These are phyloP conservation scores for Neodon shergylaensis DNA, from an alignment of 2,113 vertebrate species.

Conservation along the genomic window DNA sequence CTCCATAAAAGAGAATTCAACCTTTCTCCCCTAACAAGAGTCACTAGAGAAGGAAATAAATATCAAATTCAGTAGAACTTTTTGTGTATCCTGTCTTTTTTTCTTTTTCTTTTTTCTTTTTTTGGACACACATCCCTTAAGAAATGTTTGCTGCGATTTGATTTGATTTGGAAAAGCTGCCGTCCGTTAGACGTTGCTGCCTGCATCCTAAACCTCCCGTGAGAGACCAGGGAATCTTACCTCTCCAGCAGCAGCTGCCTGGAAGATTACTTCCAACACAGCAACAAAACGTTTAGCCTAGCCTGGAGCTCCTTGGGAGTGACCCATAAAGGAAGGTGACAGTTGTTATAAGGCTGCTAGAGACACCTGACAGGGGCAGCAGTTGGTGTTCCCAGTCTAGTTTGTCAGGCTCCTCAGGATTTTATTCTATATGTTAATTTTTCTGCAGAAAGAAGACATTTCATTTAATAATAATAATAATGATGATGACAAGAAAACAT, in stretches of 20 bases:
- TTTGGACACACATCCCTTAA: slow-evolving; percentile 24
- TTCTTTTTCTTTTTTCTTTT: neutral
- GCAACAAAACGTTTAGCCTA: neutral
- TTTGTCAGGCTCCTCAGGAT: neutral
- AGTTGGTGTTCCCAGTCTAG: neutral
- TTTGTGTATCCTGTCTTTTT: neutral
- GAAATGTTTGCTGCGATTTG: slow-evolving; percentile 19
- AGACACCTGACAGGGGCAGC: neutral
- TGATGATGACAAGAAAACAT: neutral
- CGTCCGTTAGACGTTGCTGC: neutral
- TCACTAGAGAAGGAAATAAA: slow-evolving; percentile 18
- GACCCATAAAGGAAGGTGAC: neutral
- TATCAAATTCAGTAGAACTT: neutral
- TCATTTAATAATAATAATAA: neutral
- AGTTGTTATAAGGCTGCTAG: too few relatives aligned
- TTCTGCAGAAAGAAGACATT: neutral
- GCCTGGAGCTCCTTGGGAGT: neutral
- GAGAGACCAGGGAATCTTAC: neutral
- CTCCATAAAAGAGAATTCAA: neutral
- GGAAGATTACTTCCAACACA: neutral
- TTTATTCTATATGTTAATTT: neutral
- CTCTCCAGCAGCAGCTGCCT: neutral
- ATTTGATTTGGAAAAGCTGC: slow-evolving; percentile 31
- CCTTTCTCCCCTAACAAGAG: neutral
- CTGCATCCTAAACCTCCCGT: neutral